phyloP scores from a whole-genome alignment of 2,113 vertebrate genomes.

The Hippocampus guttulatus region DNA sequence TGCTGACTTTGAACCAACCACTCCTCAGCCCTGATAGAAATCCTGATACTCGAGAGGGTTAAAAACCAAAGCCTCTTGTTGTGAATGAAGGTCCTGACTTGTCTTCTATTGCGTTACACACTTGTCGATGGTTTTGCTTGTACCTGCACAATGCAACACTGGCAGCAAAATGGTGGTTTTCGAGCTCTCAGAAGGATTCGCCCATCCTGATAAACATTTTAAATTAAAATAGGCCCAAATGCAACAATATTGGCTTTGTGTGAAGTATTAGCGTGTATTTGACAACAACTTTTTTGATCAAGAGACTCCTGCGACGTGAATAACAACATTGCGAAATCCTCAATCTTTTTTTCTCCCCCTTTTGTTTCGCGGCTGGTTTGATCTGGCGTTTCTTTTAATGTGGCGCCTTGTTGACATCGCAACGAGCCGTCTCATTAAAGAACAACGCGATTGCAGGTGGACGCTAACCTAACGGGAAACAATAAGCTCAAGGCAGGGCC shows the following conservation, averaged over 20 bases:
- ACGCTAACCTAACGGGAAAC: constrained; percentile 21
- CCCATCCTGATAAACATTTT: neutral
- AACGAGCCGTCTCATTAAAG: constrained; percentile 10
- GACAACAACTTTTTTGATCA: neutral
- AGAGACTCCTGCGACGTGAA: neutral
- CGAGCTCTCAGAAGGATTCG: neutral
- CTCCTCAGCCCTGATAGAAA: neutral
- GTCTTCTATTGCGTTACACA: neutral
- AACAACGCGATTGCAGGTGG: neutral
- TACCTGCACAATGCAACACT: neutral
- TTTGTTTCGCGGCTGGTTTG: constrained; percentile 15
- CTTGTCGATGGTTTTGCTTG: too few species aligned
- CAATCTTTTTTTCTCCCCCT: constrained; percentile 4
- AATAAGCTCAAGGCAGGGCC: constrained; percentile 13
- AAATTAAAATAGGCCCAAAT: neutral
- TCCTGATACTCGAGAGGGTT: neutral
- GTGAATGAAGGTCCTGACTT: neutral
- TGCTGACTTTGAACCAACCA: constrained; percentile 6
- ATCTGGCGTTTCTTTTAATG: constrained; percentile 22
- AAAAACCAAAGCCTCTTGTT: neutral
- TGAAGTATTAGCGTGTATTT: neutral
- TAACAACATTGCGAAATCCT: constrained; percentile 2
- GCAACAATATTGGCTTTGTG: neutral
- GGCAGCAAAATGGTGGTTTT: neutral
- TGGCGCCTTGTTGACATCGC: constrained; percentile 11